Conservation (phyloP, 2,888 invertebrate species). For the Lymantria monacha region DNA sequence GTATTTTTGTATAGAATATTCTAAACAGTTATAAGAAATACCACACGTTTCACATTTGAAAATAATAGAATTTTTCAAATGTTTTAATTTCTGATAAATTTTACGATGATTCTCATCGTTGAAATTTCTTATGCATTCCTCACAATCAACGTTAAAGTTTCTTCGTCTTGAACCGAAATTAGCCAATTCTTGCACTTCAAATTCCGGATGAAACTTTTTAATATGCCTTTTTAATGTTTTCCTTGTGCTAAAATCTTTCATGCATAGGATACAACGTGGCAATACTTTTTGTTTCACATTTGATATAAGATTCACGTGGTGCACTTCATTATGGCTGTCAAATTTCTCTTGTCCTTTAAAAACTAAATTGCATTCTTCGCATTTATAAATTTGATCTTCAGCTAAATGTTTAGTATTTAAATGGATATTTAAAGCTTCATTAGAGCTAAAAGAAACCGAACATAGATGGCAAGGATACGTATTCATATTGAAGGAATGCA, state of each 20-base stretch:
- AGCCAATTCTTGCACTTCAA: constrained; percentile 57
- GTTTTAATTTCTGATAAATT: constrained; percentile 46
- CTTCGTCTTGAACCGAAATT: constrained; percentile 46
- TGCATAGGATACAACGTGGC: constrained; percentile 62
- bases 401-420: constrained; percentile 58
- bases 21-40: constrained; percentile 46
- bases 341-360: constrained; percentile 62
- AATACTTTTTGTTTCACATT: constrained; percentile 41
- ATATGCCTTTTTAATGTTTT: constrained; percentile 68
- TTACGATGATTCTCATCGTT: constrained; percentile 45
- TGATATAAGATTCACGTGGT: constrained; percentile 39
- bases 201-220: constrained; percentile 62
- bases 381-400: constrained; percentile 64
- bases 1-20: constrained; percentile 55
- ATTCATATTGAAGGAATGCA: constrained; percentile 67
- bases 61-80: constrained; percentile 44
- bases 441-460: constrained; percentile 57
- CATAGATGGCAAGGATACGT: constrained; percentile 64
- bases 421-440: constrained; percentile 55
- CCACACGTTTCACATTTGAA: constrained; percentile 56
- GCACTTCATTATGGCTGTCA: constrained; percentile 51
- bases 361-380: constrained; percentile 61
- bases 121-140: constrained; percentile 56
- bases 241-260: constrained; percentile 66
- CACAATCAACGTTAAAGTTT: constrained; percentile 51